Percentiles rank a stretch among this genome's conserved stretches.
Evolutionary conservation across 2,888 invertebrate genomes (phyloP).

Genomic region (Synergus umbraculus): DNA sequence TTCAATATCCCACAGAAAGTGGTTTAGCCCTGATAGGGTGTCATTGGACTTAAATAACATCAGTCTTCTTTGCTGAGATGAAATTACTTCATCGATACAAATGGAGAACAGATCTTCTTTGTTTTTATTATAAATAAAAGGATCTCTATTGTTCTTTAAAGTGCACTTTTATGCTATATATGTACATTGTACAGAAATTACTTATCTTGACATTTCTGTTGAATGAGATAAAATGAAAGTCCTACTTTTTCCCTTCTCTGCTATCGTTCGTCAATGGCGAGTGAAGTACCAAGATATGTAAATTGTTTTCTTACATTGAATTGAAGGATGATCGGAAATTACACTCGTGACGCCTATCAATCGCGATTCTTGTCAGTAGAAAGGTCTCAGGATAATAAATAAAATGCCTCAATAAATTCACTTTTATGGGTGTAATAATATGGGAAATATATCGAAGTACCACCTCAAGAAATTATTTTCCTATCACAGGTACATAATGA

Average conservation of each 20-base stretch:
- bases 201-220: conserved; percentile 36
- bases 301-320: conserved; percentile 21
- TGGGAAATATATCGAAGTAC: conserved; percentile 6
- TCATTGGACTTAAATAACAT: neutral
- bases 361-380: conserved; percentile 6
- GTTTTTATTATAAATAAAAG: neutral
- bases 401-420: conserved; percentile 25
- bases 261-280: conserved; percentile 11
- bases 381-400: conserved; percentile 17
- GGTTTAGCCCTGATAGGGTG: too few relatives aligned
- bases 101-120: neutral
- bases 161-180: conserved; percentile 9
- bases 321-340: conserved; percentile 35
- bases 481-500: neutral
- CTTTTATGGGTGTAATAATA: neutral
- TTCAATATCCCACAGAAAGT: too few relatives aligned
- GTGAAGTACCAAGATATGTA: conserved; percentile 1
- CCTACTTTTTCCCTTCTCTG: conserved; percentile 14
- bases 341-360: conserved; percentile 17
- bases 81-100: neutral
- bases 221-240: conserved; percentile 33
- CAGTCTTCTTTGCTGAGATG: neutral
- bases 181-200: conserved; percentile 19
- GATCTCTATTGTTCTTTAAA: conserved; percentile 14
- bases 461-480: neutral